Conservation (phyloP, 1,140 invertebrate species). For the Trichonephila clavipes region DNA sequence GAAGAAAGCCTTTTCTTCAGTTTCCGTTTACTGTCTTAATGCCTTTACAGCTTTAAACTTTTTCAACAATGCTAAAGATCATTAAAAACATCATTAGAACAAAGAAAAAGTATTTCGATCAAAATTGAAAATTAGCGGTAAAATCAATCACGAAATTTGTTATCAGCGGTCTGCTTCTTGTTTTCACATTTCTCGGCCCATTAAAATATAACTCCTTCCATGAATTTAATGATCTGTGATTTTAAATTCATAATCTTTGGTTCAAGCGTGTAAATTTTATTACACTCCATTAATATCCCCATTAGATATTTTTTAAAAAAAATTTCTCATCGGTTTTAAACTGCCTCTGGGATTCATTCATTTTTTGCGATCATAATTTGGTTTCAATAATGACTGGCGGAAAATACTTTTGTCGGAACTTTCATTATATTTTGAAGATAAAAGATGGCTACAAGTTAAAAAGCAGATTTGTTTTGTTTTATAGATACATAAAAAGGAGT, state of each 20-base stretch:
- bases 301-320: conserved; percentile 35
- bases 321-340: not conserved
- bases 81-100: conserved; percentile 62
- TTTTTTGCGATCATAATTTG: conserved; percentile 61
- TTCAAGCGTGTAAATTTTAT: conserved; percentile 55
- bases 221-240: conserved; percentile 63
- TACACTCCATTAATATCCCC: conserved; percentile 54
- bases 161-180: conserved; percentile 44
- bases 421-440: conserved; percentile 27
- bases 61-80: conserved; percentile 10
- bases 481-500: not conserved
- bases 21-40: not conserved
- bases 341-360: conserved; percentile 52
- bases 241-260: conserved; percentile 51
- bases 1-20: not conserved
- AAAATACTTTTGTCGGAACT: conserved; percentile 53
- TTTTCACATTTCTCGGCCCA: conserved; percentile 55
- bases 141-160: conserved; percentile 49
- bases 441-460: conserved; percentile 32
- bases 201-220: conserved; percentile 46
- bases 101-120: conserved; percentile 54
- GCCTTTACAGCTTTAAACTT: not conserved
- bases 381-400: conserved; percentile 47
- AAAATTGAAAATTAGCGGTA: conserved; percentile 45
- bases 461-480: not conserved